These are phyloP conservation scores for Strigamia crassipes DNA, from an alignment of 2,888 invertebrate species.

Conservation along the genomic window DNA sequence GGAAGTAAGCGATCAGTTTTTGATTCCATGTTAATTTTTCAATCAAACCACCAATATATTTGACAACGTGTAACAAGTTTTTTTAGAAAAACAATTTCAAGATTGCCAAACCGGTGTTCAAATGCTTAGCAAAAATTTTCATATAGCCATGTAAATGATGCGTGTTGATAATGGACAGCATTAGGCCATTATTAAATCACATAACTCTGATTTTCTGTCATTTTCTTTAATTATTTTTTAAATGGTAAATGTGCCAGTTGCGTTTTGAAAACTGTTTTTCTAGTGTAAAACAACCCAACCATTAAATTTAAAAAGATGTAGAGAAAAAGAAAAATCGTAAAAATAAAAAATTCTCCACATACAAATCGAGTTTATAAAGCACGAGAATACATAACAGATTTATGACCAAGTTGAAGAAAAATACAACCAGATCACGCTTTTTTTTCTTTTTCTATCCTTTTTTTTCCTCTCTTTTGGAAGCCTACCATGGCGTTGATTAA, in stretches of 20 bases:
- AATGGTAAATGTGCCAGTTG: background rate
- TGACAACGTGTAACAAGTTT: too few species aligned
- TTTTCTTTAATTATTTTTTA: background rate
- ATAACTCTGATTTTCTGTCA: too few species aligned
- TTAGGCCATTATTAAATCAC: too few species aligned
- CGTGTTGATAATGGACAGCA: too few species aligned
- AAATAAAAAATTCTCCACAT: slow-evolving; percentile 15
- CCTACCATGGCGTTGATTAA: slow-evolving; percentile 19
- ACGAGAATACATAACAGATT: slow-evolving; percentile 22
- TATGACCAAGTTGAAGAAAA: slow-evolving; percentile 23
- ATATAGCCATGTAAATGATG: too few species aligned
- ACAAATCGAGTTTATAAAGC: slow-evolving; percentile 37
- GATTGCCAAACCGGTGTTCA: too few species aligned
- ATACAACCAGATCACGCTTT: slow-evolving; percentile 16
- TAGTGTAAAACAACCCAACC: background rate
- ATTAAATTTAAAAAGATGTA: background rate
- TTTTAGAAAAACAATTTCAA: too few species aligned
- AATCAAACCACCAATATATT: too few species aligned
- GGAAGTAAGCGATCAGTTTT: too few species aligned
- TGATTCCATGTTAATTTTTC: too few species aligned
- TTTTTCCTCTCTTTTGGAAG: background rate
- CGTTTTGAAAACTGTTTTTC: slow-evolving; percentile 11
- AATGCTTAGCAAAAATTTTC: too few species aligned
- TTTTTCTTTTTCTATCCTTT: background rate
- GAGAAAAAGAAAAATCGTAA: background rate